Evolutionary conservation across 2,113 vertebrate genomes (phyloP).

Genomic region (Lathamus discolor): DNA sequence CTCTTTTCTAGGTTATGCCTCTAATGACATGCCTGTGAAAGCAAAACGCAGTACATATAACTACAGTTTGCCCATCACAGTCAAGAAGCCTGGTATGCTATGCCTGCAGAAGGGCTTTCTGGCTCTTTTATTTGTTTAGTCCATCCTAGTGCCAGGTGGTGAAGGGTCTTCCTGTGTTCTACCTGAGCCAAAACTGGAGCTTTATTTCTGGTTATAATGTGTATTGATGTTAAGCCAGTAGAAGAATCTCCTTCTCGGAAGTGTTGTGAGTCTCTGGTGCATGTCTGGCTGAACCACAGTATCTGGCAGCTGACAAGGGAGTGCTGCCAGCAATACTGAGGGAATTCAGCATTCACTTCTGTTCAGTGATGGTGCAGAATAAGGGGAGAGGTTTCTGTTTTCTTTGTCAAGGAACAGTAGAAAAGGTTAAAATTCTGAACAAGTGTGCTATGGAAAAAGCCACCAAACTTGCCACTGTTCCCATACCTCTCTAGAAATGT

Average conservation of each 20-base stretch:
- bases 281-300: not conserved
- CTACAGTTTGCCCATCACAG: constrained; percentile 89
- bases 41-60: constrained; percentile 92
- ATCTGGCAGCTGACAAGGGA: not conserved
- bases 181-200: not conserved
- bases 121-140: not conserved
- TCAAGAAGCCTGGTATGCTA: constrained; percentile 88
- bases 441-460: not conserved
- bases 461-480: not conserved
- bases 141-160: not conserved
- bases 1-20: constrained; percentile 76
- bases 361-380: not conserved
- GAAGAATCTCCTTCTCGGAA: not conserved
- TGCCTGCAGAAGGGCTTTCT: not conserved
- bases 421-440: not conserved
- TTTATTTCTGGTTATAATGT: not conserved
- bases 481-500: not conserved
- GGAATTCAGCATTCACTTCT: not conserved
- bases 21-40: constrained; percentile 89
- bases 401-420: not conserved
- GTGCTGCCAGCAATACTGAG: not conserved
- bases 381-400: not conserved
- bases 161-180: not conserved
- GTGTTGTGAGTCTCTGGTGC: not conserved
- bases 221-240: not conserved